These are phyloP conservation scores for Lepus townsendii DNA, from an alignment of 2,797 vertebrate species.

Conservation along the genomic window DNA sequence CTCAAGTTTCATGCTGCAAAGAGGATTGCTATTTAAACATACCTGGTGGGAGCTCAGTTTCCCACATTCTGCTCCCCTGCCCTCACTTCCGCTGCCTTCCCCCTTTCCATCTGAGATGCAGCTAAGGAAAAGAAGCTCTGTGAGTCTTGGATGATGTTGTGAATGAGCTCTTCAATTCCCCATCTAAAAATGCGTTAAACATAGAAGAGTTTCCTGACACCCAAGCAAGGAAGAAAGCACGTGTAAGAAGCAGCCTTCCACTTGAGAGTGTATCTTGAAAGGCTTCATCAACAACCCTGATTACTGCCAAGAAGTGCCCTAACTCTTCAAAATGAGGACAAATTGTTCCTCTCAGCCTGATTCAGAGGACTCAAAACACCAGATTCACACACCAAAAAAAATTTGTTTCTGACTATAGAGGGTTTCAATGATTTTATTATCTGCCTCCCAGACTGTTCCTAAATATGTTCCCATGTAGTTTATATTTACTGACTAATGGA, in stretches of 20 bases:
- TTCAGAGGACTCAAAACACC: slow-evolving; percentile 64
- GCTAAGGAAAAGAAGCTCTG: neutral
- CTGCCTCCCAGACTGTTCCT: slow-evolving; percentile 83
- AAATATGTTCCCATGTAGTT: slow-evolving; percentile 80
- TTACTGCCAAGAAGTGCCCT: slow-evolving; percentile 75
- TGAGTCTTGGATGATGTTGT: neutral
- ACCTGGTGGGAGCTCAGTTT: neutral
- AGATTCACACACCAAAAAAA: slow-evolving; percentile 73
- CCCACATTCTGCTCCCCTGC: neutral
- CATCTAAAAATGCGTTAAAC: slow-evolving; percentile 57
- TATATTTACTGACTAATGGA: slow-evolving; percentile 78
- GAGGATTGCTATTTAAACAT: neutral
- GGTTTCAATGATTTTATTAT: slow-evolving; percentile 77
- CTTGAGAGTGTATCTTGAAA: slow-evolving; percentile 53
- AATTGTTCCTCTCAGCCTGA: slow-evolving; percentile 67
- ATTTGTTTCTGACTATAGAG: slow-evolving; percentile 79
- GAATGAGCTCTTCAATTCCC: slow-evolving; percentile 39
- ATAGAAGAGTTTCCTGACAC: neutral
- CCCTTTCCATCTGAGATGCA: neutral
- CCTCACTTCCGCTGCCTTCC: neutral
- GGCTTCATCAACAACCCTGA: slow-evolving; percentile 66
- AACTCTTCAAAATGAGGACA: slow-evolving; percentile 72
- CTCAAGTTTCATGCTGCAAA: neutral
- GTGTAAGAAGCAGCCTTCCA: slow-evolving; percentile 59
- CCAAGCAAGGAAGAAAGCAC: slow-evolving; percentile 51